Conservation (phyloP, 2,113 vertebrate genomes). For the Oenanthe oenanthe region DNA sequence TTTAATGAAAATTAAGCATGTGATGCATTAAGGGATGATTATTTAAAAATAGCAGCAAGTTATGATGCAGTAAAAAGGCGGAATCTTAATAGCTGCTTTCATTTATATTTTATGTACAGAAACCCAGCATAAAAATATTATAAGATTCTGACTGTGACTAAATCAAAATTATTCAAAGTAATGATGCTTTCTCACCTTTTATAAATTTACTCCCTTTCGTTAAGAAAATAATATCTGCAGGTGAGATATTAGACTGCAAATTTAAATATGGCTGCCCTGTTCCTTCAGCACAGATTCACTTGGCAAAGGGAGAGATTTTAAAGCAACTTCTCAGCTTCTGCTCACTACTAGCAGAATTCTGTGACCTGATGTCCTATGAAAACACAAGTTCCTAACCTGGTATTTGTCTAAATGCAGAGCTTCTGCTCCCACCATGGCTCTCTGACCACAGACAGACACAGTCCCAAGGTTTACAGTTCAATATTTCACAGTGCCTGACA, state of each 20-base stretch:
- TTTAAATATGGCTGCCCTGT: neutral
- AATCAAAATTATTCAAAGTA: conserved; percentile 21
- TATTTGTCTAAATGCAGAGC: neutral
- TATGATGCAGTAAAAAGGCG: neutral
- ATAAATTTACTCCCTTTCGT: neutral
- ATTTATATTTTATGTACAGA: conserved; percentile 53
- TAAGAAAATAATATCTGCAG: neutral
- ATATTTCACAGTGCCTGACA: neutral
- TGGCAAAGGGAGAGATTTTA: neutral
- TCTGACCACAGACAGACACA: neutral
- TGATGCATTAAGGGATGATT: neutral
- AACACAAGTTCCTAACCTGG: neutral
- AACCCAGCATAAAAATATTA: neutral
- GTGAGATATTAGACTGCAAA: neutral
- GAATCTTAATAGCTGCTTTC: conserved; percentile 45
- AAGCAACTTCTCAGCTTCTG: neutral
- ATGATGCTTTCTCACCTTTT: neutral
- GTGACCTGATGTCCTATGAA: neutral
- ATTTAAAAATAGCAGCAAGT: conserved; percentile 20
- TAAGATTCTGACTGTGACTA: neutral
- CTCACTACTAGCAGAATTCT: neutral
- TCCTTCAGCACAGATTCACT: neutral
- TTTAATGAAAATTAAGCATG: conserved; percentile 26
- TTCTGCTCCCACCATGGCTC: neutral
- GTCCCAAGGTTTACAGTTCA: neutral